Evolutionary conservation across 2,797 vertebrate genomes (phyloP).

Genomic region (Galaxias olidus): DNA sequence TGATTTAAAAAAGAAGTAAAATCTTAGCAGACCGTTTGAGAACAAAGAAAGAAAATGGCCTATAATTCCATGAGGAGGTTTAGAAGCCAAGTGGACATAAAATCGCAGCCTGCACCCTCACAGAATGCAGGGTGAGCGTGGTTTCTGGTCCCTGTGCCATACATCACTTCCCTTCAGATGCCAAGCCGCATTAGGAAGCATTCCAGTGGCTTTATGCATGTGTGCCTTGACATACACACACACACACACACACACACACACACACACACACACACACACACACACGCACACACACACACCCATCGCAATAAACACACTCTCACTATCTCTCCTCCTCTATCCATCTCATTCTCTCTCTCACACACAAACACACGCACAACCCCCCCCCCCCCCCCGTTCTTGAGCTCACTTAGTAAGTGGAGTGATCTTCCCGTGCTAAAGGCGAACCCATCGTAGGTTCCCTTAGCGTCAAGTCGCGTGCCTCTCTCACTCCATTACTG

Average conservation of each 20-base stretch:
- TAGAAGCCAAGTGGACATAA: too few species aligned
- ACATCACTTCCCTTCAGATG: conserved; percentile 28
- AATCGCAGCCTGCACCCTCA: too few species aligned
- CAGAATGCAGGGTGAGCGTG: neutral
- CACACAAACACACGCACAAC: too few species aligned
- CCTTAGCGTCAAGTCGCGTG: conserved; percentile 59
- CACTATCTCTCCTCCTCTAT: neutral
- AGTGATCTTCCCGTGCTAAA: conserved; percentile 46
- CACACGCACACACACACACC: conserved; percentile 26
- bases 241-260: conserved; percentile 10
- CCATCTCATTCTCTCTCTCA: neutral
- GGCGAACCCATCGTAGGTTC: conserved; percentile 50
- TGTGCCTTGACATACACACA: conserved; percentile 26
- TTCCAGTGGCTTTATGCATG: neutral
- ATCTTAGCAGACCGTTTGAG: too few species aligned
- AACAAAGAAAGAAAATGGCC: too few species aligned
- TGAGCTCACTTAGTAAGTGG: conserved; percentile 43
- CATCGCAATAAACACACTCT: conserved; percentile 3
- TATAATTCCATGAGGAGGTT: too few species aligned
- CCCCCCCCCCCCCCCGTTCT: conserved; percentile 15
- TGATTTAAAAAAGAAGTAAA: too few species aligned
- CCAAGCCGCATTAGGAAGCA: conserved; percentile 19
- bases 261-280: conserved; percentile 24
- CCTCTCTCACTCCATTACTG: conserved; percentile 54
- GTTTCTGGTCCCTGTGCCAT: conserved; percentile 22